phyloP scores from a whole-genome alignment of 2,797 vertebrate species.

The Nyctibius grandis region DNA sequence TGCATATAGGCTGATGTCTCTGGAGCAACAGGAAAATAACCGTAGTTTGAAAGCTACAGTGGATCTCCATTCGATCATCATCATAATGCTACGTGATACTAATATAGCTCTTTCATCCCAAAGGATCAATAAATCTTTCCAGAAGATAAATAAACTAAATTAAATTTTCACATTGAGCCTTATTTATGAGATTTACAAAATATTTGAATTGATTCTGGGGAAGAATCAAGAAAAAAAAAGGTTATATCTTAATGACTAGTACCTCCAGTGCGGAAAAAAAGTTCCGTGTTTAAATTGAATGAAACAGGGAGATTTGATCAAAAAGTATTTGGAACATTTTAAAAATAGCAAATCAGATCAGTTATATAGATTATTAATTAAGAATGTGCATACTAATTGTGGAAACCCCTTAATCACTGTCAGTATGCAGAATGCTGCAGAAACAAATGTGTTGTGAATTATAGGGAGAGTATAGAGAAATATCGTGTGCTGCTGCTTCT shows the following conservation, averaged over 20 bases:
- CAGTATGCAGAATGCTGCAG: background rate
- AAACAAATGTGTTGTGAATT: background rate
- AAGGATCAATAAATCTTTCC: conserved; percentile 26
- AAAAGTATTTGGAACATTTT: background rate
- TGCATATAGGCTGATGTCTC: background rate
- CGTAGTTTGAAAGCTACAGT: background rate
- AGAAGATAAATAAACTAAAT: conserved; percentile 45
- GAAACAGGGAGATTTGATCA: background rate
- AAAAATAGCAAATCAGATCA: background rate
- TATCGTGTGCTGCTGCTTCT: background rate
- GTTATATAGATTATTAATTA: conserved; percentile 25
- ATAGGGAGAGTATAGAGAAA: background rate
- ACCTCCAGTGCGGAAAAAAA: conserved; percentile 12
- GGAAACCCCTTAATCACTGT: conserved; percentile 34
- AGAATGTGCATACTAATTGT: background rate
- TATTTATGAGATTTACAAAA: conserved; percentile 56
- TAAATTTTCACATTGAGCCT: conserved; percentile 23
- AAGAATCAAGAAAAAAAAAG: background rate
- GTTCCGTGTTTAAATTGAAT: background rate
- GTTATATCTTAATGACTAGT: conserved; percentile 28
- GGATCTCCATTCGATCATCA: background rate
- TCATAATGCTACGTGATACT: background rate
- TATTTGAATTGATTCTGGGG: conserved; percentile 39
- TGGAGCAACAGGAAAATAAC: background rate
- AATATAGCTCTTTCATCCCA: conserved; percentile 1